A percentile compares a stretch with the other conserved stretches of the same genome.
phyloP scores from a whole-genome alignment of 2,797 vertebrate genomes.

The Schizothorax lantsangensis region DNA sequence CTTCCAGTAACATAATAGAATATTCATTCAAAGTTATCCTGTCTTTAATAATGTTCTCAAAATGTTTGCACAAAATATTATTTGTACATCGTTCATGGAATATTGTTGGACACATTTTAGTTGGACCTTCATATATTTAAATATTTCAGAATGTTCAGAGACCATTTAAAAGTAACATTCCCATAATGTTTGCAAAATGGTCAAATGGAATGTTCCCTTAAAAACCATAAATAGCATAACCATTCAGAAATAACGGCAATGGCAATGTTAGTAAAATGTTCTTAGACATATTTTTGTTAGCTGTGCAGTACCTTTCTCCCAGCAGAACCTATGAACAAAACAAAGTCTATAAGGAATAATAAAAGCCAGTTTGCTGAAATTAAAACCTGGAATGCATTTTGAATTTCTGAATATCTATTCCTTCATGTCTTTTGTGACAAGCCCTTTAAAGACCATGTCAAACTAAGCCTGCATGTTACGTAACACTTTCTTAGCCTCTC shows the following conservation, averaged over 20 bases:
- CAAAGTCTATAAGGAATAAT: background rate
- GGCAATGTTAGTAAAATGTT: background rate
- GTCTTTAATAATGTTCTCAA: too few relatives aligned
- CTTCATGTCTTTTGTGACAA: background rate
- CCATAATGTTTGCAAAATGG: background rate
- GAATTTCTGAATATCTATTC: background rate
- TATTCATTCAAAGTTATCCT: too few relatives aligned
- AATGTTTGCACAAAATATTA: too few relatives aligned
- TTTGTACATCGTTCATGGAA: too few relatives aligned
- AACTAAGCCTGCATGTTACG: background rate
- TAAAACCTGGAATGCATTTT: background rate
- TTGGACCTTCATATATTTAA: too few relatives aligned
- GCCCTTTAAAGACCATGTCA: conserved; percentile 18
- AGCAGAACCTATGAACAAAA: background rate
- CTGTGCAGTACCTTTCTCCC: background rate
- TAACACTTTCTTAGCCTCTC: conserved; percentile 1
- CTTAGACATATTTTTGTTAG: background rate
- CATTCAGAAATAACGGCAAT: background rate
- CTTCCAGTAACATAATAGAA: too few relatives aligned
- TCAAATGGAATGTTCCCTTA: background rate
- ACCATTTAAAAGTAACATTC: too few relatives aligned
- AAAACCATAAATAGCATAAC: background rate
- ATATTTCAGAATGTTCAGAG: too few relatives aligned
- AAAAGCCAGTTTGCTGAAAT: background rate
- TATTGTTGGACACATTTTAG: too few relatives aligned